Conservation (phyloP, 2,888 invertebrate genomes). For the Acholoe squamosa region DNA sequence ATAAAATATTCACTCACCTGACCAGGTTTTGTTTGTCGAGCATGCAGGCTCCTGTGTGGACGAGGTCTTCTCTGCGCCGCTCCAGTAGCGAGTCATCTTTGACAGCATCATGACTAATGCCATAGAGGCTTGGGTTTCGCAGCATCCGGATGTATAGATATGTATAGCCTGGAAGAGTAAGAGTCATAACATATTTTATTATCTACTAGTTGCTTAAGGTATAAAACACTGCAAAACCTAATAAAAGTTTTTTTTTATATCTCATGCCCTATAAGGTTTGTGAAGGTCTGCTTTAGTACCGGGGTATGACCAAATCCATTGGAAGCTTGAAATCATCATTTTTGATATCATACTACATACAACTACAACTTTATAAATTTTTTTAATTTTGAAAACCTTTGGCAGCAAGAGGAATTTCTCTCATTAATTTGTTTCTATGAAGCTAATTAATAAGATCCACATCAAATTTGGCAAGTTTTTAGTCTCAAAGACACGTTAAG, state of each 20-base stretch:
- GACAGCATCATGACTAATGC: slow-evolving; percentile 87
- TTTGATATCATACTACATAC: too few species aligned
- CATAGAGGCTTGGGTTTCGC: slow-evolving; percentile 94
- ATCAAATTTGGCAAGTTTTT: not conserved
- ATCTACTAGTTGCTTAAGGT: too few species aligned
- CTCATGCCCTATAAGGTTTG: too few species aligned
- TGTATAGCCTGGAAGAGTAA: slow-evolving; percentile 88
- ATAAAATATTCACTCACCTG: slow-evolving; percentile 90
- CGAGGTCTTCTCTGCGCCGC: slow-evolving; percentile 94
- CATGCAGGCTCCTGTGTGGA: slow-evolving; percentile 95
- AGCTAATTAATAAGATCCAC: not conserved
- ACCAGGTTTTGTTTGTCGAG: slow-evolving; percentile 97
- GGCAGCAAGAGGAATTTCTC: too few species aligned
- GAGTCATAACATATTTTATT: not conserved
- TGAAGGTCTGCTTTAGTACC: too few species aligned
- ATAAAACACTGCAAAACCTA: too few species aligned
- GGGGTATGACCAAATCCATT: too few species aligned
- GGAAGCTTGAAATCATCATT: too few species aligned
- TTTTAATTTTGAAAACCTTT: too few species aligned
- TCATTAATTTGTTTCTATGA: not conserved
- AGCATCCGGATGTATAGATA: slow-evolving; percentile 98
- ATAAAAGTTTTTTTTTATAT: too few species aligned
- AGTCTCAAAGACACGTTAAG: not conserved
- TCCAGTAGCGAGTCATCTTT: slow-evolving; percentile 94
- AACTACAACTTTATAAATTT: too few species aligned